A percentile compares a stretch with the other conserved stretches of the same genome.
Conservation (phyloP, 2,113 vertebrate genomes). For the Sturnus vulgaris region DNA sequence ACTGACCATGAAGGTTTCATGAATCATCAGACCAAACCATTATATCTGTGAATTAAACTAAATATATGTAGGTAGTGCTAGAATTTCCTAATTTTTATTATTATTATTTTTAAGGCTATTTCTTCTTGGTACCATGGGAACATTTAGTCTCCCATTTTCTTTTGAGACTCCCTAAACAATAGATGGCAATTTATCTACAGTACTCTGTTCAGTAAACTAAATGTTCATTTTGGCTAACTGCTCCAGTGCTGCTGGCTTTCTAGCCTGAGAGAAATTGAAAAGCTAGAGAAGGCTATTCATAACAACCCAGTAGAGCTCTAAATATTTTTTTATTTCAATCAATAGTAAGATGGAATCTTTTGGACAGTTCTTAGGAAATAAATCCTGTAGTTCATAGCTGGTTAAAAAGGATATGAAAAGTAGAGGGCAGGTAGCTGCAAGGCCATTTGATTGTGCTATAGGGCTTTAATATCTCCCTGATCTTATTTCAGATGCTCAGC, state of each 20-base stretch:
- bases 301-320: background rate
- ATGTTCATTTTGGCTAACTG: background rate
- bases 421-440: background rate
- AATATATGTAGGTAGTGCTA: background rate
- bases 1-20: background rate
- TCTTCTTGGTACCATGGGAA: background rate
- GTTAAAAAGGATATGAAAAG: background rate
- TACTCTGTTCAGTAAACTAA: background rate
- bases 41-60: background rate
- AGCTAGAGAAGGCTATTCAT: background rate
- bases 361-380: background rate
- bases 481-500: conserved; percentile 2
- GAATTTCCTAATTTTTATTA: background rate
- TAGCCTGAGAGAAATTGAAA: background rate
- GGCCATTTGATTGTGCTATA: background rate
- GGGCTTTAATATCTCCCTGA: background rate
- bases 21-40: background rate
- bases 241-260: background rate
- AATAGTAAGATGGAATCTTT: background rate
- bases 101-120: background rate
- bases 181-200: background rate
- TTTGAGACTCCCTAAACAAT: background rate
- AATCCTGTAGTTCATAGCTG: background rate
- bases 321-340: background rate
- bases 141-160: background rate